These are phyloP conservation scores for Melanargia galathea DNA, from an alignment of 2,888 invertebrate species.

Conservation along the genomic window DNA sequence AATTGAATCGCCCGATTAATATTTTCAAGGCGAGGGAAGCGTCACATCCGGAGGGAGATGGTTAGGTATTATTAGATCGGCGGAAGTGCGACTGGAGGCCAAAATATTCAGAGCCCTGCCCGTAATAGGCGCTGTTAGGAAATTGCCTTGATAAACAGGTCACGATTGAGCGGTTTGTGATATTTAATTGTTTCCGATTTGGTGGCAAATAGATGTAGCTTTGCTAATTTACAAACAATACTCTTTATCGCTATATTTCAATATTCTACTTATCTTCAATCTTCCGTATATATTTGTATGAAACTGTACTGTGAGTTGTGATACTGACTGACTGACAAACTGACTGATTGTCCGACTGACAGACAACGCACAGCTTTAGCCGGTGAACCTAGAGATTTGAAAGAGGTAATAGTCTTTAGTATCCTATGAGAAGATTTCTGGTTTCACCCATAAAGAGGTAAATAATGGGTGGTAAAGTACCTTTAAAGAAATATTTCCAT, in stretches of 20 bases:
- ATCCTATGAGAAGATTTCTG: no score
- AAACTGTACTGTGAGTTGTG: no score
- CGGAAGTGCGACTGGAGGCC: slow-evolving; percentile 53
- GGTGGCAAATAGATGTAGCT: slow-evolving; percentile 7
- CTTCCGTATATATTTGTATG: no score
- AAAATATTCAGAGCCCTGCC: slow-evolving; percentile 47
- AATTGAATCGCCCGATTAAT: slow-evolving; percentile 49
- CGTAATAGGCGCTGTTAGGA: slow-evolving; percentile 11
- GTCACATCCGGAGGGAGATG: slow-evolving; percentile 53
- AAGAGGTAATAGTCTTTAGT: no score
- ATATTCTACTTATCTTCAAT: not conserved
- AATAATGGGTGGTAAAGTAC: no score
- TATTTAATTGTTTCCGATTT: slow-evolving; percentile 21
- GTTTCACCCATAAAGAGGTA: no score
- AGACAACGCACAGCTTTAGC: no score
- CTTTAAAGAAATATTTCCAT: no score
- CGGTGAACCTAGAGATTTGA: no score
- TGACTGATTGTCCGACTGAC: no score
- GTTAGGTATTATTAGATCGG: slow-evolving; percentile 55
- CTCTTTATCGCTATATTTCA: not conserved
- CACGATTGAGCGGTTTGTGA: slow-evolving; percentile 18
- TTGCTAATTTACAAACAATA: slow-evolving; percentile 11
- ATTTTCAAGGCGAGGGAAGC: slow-evolving; percentile 68
- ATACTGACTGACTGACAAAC: not conserved
- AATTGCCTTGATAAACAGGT: slow-evolving; percentile 2